Conservation (phyloP, 2,888 invertebrate genomes). For the Euzophera pinguis region DNA sequence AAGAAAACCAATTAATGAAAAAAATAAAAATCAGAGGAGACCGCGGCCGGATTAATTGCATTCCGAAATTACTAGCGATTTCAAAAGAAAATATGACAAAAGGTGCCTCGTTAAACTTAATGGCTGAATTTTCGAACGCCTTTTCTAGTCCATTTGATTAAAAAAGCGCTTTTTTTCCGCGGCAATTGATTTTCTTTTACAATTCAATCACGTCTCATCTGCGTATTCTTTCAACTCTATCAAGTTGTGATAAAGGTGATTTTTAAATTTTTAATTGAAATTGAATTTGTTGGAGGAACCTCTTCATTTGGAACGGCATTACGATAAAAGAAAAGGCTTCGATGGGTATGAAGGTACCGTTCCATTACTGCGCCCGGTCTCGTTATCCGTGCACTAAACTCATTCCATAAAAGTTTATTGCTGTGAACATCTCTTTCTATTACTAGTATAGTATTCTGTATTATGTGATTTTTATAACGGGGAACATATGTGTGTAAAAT, state of each 20-base stretch:
- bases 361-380: not conserved
- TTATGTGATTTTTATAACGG: too few relatives aligned
- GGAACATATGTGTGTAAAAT: too few relatives aligned
- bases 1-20: constrained; percentile 25
- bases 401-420: too few relatives aligned
- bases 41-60: constrained; percentile 50
- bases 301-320: constrained; percentile 63
- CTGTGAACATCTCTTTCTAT: too few relatives aligned
- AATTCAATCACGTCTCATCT: constrained; percentile 40
- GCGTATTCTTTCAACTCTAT: constrained; percentile 30
- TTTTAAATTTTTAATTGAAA: constrained; percentile 18
- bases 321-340: constrained; percentile 64
- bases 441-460: too few relatives aligned
- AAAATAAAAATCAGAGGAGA: constrained; percentile 27
- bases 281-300: constrained; percentile 39
- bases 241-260: constrained; percentile 23
- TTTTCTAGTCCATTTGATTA: constrained; percentile 71
- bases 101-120: constrained; percentile 67
- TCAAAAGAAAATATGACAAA: constrained; percentile 74
- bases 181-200: constrained; percentile 64
- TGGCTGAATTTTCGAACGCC: constrained; percentile 59
- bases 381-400: too few relatives aligned
- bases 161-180: constrained; percentile 60
- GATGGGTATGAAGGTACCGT: constrained; percentile 21
- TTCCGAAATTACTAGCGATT: constrained; percentile 47